phyloP scores from a whole-genome alignment of 2,113 vertebrate genomes.

The Urocolius indicus region DNA sequence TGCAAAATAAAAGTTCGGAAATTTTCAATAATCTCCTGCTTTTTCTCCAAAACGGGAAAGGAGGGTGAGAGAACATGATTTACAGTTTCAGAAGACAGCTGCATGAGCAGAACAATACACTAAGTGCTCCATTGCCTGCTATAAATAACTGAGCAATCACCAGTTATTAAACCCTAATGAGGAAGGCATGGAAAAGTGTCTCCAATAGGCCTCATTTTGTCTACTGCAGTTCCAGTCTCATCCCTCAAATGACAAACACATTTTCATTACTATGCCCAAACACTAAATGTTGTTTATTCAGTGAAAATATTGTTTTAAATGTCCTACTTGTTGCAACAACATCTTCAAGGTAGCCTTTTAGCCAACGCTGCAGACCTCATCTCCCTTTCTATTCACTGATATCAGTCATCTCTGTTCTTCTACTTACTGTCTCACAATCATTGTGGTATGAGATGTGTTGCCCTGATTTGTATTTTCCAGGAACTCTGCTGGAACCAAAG shows the following conservation, averaged over 20 bases:
- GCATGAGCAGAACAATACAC: constrained; percentile 47
- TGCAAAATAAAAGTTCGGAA: not conserved
- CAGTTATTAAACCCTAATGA: constrained; percentile 64
- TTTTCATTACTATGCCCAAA: constrained; percentile 21
- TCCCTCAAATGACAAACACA: constrained; percentile 1
- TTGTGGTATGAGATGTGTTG: not conserved
- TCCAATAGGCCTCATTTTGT: not conserved
- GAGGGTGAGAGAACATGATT: not conserved
- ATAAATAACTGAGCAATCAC: constrained; percentile 60
- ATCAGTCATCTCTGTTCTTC: not conserved
- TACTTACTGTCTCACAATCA: not conserved
- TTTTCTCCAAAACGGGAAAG: not conserved
- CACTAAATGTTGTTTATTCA: constrained; percentile 1
- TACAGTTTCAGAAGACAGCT: constrained; percentile 21
- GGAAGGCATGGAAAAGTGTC: constrained; percentile 31
- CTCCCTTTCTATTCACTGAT: not conserved
- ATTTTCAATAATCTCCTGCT: not conserved
- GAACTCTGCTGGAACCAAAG: not conserved
- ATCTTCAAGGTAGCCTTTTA: not conserved
- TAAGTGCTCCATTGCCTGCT: not conserved
- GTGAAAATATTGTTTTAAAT: constrained; percentile 9
- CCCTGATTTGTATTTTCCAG: not conserved
- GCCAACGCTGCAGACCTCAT: not conserved
- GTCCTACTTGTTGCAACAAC: not conserved
- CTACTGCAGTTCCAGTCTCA: constrained; percentile 33